phyloP scores from a whole-genome alignment of 1,140 invertebrate species.

The Drosophila serrata region DNA sequence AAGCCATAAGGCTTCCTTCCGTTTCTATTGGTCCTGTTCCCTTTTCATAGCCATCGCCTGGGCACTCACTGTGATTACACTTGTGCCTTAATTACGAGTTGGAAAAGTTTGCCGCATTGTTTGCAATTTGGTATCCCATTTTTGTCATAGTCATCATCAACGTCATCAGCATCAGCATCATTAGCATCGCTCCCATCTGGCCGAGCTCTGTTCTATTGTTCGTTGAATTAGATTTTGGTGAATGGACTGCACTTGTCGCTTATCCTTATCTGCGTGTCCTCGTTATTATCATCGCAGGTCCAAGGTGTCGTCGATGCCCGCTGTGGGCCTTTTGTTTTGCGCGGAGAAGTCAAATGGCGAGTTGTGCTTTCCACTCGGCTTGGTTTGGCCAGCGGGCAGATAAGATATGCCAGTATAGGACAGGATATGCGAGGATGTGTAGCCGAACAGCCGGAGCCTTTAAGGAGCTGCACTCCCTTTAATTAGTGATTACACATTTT shows the following conservation, averaged over 20 bases:
- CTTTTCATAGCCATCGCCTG: neutral
- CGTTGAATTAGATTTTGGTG: conserved; percentile 40
- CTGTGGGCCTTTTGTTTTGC: conserved; percentile 38
- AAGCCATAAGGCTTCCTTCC: neutral
- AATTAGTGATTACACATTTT: conserved; percentile 55
- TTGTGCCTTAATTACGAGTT: conserved; percentile 30
- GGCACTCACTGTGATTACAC: conserved; percentile 8
- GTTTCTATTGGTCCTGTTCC: neutral
- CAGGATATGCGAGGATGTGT: neutral
- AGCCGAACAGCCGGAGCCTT: neutral
- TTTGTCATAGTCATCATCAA: conserved; percentile 25
- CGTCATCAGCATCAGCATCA: conserved; percentile 9
- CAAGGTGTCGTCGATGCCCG: conserved; percentile 26
- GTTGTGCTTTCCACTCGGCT: conserved; percentile 46
- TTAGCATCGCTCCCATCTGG: conserved; percentile 31
- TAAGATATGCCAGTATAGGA: conserved; percentile 22
- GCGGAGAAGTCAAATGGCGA: conserved; percentile 25
- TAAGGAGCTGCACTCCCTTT: conserved; percentile 38
- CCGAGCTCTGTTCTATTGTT: conserved; percentile 45
- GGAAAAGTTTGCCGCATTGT: conserved; percentile 42
- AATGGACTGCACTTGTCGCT: conserved; percentile 53
- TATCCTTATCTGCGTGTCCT: conserved; percentile 44
- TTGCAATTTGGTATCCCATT: conserved; percentile 40
- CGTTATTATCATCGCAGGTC: conserved; percentile 36
- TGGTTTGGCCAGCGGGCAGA: conserved; percentile 7